Base-by-base conservation (phyloP, 2,113 vertebrate species). In the Oplegnathus fasciatus region DNA sequence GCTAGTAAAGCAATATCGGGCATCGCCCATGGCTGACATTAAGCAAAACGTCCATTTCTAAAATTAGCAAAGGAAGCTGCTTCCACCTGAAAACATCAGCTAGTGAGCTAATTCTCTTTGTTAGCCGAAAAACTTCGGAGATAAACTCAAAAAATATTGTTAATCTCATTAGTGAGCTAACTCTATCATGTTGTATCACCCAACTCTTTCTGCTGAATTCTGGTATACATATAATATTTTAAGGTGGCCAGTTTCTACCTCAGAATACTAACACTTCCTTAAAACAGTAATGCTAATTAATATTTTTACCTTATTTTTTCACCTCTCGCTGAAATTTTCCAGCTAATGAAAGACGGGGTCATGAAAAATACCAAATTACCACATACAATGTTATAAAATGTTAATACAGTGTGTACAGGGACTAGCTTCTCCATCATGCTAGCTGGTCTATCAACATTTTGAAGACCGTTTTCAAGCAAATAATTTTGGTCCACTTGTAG, bases 81-180 rank as follows among this genome's bases (percentile, higher is more conserved):
- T 66, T 42, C 6, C 32, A 26, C 40, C 66, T 22, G 20, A n/a
- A 64, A 65, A 32, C 17, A 52, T 6, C 9, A 34, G 30, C 30
- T 8, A 10, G 9, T 42, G 26, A 24, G n/a, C 72, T 67, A 22
- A 78, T 73, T 67, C 0, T 72, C n/a, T 22, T 28, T 2, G 5
- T 37, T 58, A 18, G 55, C 32, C 46, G 42, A 72, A 54, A 37
- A 18, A 77, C 15, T 30, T 48, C n/a, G n/a, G n/a, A n/a, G n/a
- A n/a, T n/a, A n/a, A n/a, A n/a, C n/a, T n/a, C 64, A 64, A 65
- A 34, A 79, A 81, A 75, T 17, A 46, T 28, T 20, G 11, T 28
- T 46, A 7, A 58, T 67, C 48, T 57, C 6, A 55, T 55, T 5
- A 32, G 3, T 42, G 9, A 4, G 10, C 20, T 60, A 24, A 37